These are phyloP conservation scores for Alcis repandata DNA, from an alignment of 2,888 invertebrate species.

Conservation along the genomic window DNA sequence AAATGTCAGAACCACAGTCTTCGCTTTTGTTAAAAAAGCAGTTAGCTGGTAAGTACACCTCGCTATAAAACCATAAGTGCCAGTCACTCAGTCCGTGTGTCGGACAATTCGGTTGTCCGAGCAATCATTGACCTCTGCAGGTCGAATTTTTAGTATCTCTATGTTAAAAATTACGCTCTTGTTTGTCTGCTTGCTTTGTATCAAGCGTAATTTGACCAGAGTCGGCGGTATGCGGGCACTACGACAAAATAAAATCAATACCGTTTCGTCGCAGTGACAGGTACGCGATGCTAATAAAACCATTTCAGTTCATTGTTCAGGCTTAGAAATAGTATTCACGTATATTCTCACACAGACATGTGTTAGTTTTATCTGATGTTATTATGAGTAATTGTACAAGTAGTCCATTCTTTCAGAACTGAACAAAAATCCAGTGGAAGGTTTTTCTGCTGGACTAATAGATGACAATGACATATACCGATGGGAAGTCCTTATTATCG, in stretches of 20 bases:
- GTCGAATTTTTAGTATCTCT: slow-evolving; percentile 78
- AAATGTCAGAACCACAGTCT: slow-evolving; percentile 98
- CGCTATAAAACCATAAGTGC: slow-evolving; percentile 57
- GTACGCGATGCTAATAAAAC: slow-evolving; percentile 68
- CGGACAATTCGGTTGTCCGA: slow-evolving; percentile 68
- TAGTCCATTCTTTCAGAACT: slow-evolving; percentile 91
- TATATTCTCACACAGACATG: slow-evolving; percentile 41
- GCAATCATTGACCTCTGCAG: slow-evolving; percentile 85
- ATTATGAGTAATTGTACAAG: slow-evolving; percentile 9
- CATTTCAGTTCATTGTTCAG: slow-evolving; percentile 52
- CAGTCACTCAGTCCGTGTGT: slow-evolving; percentile 67
- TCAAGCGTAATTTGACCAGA: slow-evolving; percentile 25
- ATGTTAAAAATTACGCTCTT: slow-evolving; percentile 50
- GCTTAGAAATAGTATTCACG: slow-evolving; percentile 66
- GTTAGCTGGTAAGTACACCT: slow-evolving; percentile 93
- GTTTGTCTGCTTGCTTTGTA: slow-evolving; percentile 20
- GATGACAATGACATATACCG: slow-evolving; percentile 99
- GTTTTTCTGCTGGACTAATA: slow-evolving; percentile 99
- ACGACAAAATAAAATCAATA: slow-evolving; percentile 78
- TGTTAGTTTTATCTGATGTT: slow-evolving; percentile 15
- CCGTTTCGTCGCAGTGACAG: slow-evolving; percentile 69
- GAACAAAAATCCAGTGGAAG: slow-evolving; percentile 99
- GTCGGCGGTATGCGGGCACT: slow-evolving; percentile 34
- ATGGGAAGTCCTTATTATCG: slow-evolving; percentile 99
- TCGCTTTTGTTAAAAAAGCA: slow-evolving; percentile 98